phyloP scores from a whole-genome alignment of 92 coral and sea anemone species.

The Metridium senile region DNA sequence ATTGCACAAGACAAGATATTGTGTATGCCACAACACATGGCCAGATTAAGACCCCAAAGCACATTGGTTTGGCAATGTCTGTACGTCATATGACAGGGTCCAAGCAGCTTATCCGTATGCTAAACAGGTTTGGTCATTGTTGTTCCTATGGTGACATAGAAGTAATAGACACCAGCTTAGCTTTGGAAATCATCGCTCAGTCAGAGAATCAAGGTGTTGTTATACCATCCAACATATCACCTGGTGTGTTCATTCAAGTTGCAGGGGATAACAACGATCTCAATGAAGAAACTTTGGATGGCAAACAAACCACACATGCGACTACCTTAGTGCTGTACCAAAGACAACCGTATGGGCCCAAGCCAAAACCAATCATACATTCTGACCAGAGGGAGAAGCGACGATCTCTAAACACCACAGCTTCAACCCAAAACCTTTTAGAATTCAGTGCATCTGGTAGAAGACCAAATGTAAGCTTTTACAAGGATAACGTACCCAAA shows the following conservation, averaged over 20 bases:
- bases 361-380: conserved; percentile 34
- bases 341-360: conserved; percentile 51
- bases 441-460: conserved; percentile 48
- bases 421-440: conserved; percentile 6
- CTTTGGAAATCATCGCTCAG: conserved; percentile 41
- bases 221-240: conserved; percentile 51
- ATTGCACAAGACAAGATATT: too few relatives aligned
- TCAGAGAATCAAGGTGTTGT: conserved; percentile 41
- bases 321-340: conserved; percentile 57
- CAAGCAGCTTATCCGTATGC: conserved; percentile 49
- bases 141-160: conserved; percentile 50
- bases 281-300: conserved; percentile 69
- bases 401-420: conserved; percentile 24
- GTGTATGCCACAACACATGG: conserved; percentile 46
- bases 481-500: conserved; percentile 36
- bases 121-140: conserved; percentile 58
- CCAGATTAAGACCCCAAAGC: conserved; percentile 57
- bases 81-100: conserved; percentile 52
- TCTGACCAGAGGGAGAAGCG: conserved; percentile 36
- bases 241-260: conserved; percentile 61
- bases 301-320: conserved; percentile 67
- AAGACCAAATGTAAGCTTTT: conserved; percentile 31
- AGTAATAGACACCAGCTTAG: conserved; percentile 51
- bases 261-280: conserved; percentile 65
- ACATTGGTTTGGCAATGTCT: conserved; percentile 60